Evolutionary conservation across 2,888 invertebrate genomes (phyloP).

Genomic region (Conistra vaccinii): DNA sequence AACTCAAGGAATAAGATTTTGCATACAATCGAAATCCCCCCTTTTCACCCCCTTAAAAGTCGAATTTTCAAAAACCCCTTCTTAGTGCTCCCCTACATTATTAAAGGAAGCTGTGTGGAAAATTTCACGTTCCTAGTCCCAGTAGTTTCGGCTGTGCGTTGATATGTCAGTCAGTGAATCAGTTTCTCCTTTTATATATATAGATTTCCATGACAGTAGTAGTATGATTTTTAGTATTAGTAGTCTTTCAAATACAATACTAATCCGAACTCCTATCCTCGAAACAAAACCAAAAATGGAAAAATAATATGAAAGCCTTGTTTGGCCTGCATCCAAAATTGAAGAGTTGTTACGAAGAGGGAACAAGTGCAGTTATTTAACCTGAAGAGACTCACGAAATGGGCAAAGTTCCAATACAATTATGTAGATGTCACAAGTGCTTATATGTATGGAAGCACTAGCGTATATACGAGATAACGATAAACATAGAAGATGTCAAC

Average conservation of each 20-base stretch:
- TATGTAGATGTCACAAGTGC: constrained; percentile 26
- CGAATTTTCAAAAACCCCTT: no score
- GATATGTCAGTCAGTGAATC: no score
- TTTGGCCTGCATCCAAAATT: constrained; percentile 50
- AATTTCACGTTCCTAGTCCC: no score
- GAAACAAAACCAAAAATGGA: background rate
- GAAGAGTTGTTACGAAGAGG: constrained; percentile 31
- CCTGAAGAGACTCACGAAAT: constrained; percentile 32
- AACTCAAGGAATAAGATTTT: no score
- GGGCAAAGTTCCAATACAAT: constrained; percentile 54
- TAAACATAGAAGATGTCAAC: background rate
- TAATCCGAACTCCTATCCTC: background rate
- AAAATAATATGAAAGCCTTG: constrained; percentile 18
- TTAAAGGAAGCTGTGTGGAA: no score
- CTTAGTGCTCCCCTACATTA: no score
- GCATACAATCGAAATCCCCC: no score
- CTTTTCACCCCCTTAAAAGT: no score
- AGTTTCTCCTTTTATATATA: no score
- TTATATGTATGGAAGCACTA: no score
- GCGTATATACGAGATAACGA: background rate
- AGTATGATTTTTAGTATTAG: background rate
- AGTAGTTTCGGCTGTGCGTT: no score
- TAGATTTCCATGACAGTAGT: background rate
- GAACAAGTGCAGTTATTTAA: constrained; percentile 46
- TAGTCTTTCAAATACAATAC: background rate